Evolutionary conservation across 2,888 invertebrate genomes (phyloP), one percentile per base, ranked within the genome.

Genomic region (Protonemura montana): DNA sequence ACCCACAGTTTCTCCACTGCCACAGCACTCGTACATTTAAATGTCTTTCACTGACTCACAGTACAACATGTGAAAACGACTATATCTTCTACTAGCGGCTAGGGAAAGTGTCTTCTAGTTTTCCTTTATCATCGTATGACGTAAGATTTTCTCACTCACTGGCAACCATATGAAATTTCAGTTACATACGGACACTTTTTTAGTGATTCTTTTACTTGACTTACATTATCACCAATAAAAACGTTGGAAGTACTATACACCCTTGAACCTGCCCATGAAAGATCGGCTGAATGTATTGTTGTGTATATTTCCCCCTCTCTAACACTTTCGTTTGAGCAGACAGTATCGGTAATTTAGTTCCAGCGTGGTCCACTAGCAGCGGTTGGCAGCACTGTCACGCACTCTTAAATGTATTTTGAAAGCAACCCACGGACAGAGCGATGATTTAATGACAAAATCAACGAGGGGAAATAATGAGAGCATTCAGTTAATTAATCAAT

Each of bases 1-100:
- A 77, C 84, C 81, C 27, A 76, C 86, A 59, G 85, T 35, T 35
- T 87, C 87, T 85, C 87, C 85, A 86, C 85, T 85, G 29, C 87
- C 86, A 86, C 88, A 88, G 85, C 88, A 87, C 85, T 87, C 87
- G 42, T 87, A 86, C 88, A 88, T 88, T 85, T n/a, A 84, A 28
- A 84, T 30, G 26, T 78, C 28, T 29, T 27, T 81, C 16, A 78
- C 78, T 59, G 59, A 59, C 59, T 59, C 59, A 59, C 13, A 59
- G 28, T 30, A 81, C 27, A 30, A 81, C 81, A 81, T 28, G 30
- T 29, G 28, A 30, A 27, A n/a, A 81, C n/a, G 6, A 78, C 27
- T 81, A 30, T 28, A 81, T 27, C 29, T 30, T 29, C 13, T 10
- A n/a, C 81, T 6, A 81, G n/a, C 26, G 59, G n/a, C 10, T 0